Base-by-base conservation (phyloP, 2,888 invertebrate genomes). In the Troilus luridus region DNA sequence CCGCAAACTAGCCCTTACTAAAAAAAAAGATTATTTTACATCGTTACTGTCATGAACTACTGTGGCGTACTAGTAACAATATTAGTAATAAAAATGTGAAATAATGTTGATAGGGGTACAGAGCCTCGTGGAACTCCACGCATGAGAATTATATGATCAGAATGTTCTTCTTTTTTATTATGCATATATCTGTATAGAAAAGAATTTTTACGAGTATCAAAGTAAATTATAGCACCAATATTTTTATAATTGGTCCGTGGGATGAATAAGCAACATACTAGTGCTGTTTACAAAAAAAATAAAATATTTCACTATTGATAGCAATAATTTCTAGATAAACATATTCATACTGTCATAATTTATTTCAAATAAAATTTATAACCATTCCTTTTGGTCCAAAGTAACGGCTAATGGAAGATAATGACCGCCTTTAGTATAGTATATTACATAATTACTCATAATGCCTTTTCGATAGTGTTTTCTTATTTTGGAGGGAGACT, bases 391-490 rank as follows among this genome's bases (percentile, higher is more conserved):
- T 85, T 85, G 56, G n/a, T n/a, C 85, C 56, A 85, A 85, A 85
- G 85, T 85, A 85, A 56, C 85, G n/a, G 56, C 54, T 85, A 85
- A 85, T 85, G 11, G 56, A 56, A 85, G 85, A 85, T 85, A 85
- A 85, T 85, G 17, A 85, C 85, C 11, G 12, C 85, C 85, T 58
- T 85, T 85, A 85, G n/a, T 85, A n/a, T 85, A 85, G 85, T 85
- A 85, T 85, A 85, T 85, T 85, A 85, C 85, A 58, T 85, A 85
- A 85, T 85, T 85, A 56, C 85, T 85, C 56, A 56, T 12, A 77
- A 27, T 77, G 41, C 72, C 27, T 77, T 77, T 77, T 77, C 85
- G 54, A 85, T 85, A 85, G 72, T 85, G 85, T 85, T 85, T 85
- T 85, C 85, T 85, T 85, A 85, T 85, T 85, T 85, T 56, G 11